Evolutionary conservation across 2,113 vertebrate genomes (phyloP).

Genomic region (Telmatochromis sp.): DNA sequence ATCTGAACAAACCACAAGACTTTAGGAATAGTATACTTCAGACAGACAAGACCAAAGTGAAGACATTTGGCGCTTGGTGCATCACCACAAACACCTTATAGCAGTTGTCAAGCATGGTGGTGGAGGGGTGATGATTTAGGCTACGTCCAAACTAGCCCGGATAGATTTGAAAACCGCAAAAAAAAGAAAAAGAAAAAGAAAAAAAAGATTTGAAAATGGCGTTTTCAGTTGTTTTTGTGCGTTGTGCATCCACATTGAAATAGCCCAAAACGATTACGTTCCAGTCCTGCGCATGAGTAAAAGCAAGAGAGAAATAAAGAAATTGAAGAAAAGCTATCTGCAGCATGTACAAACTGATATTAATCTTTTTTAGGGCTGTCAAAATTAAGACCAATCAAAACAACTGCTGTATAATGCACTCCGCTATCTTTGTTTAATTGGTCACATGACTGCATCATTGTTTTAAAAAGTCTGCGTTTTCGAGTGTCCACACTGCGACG

Average conservation of each 20-base stretch:
- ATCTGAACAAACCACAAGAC: not conserved
- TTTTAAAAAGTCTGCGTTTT: not conserved
- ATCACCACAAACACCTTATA: not conserved
- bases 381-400: not conserved
- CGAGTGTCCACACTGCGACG: not conserved
- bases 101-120: not conserved
- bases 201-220: not conserved
- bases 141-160: not conserved
- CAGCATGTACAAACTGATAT: not conserved
- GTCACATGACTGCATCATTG: not conserved
- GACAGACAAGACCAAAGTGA: not conserved
- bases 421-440: not conserved
- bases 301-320: not conserved
- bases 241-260: not conserved
- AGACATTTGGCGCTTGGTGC: not conserved
- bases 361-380: not conserved
- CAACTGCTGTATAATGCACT: not conserved
- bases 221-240: not conserved
- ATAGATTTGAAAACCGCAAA: not conserved
- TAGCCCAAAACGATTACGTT: not conserved
- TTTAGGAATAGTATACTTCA: not conserved
- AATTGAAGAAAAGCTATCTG: not conserved
- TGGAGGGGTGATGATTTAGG: not conserved
- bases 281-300: fast-evolving
- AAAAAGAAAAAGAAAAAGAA: not conserved